Base-by-base conservation (phyloP, 2,888 invertebrate species). In the Blera fallax region DNA sequence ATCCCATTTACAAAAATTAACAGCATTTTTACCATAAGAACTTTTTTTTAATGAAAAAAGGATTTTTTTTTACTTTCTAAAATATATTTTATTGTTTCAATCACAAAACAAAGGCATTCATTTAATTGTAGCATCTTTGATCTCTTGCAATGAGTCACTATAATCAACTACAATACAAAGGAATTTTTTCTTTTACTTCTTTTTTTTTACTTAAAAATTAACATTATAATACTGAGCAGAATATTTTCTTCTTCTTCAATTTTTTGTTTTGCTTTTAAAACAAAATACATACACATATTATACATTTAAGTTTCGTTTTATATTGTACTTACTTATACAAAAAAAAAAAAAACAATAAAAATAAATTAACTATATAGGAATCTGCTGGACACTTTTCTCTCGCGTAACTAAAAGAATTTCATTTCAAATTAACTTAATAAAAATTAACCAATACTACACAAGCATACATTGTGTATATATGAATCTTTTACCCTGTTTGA, bases 191-290 rank as follows among this genome's bases (percentile, higher is more conserved):
- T 64, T 73, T 65, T 70, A 24, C 32, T 64, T 73, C 60, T 50
- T 74, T 40, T 48, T 78, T 74, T 76, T 89, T 89, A 88, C 91
- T 91, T 91, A 91, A 90, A 89, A 89, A 88, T 91, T 91, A 91
- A 90, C 89, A 90, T 91, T 90, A 90, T 91, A 91, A 91, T 91
- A 91, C 91, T 91, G 91, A 91, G 91, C 91, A 91, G 90, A 91
- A 90, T 90, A 88, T 83, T 87, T 87, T 79, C 69, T 74, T 79
- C 80, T 73, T 82, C 83, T 70, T 83, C 67, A 70, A 52, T 76
- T 76, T 76, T 65, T 52, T 67, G 16, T 72, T 27, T 60, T 50
- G 27, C 73, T 73, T 67, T 83, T 54, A 62, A 84, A 67, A 78
- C 78, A 62, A 43, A 58, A 79, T 58, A 74, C 64, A 74, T 69